phyloP scores from a whole-genome alignment of 2,113 vertebrate genomes.

The Psittacara wagleri region DNA sequence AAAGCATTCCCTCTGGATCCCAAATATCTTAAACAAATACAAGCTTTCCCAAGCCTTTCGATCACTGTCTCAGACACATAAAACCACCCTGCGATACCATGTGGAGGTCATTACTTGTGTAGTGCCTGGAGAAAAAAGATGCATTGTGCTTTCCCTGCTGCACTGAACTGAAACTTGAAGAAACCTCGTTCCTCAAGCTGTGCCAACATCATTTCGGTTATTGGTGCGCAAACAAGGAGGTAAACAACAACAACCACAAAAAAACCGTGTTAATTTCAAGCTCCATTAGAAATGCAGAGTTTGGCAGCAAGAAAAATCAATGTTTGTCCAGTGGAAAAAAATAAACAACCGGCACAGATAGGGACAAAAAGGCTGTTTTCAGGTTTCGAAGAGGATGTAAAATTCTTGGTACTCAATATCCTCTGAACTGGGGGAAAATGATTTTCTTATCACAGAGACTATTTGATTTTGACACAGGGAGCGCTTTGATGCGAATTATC shows the following conservation, averaged over 20 bases:
- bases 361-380: conserved; percentile 1
- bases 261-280: conserved; percentile 70
- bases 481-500: conserved; percentile 32
- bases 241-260: conserved; percentile 49
- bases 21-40: conserved; percentile 6
- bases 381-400: conserved; percentile 20
- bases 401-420: conserved; percentile 18
- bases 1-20: not conserved
- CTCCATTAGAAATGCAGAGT: conserved; percentile 70
- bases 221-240: conserved; percentile 43
- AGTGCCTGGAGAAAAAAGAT: not conserved
- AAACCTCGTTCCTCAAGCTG: conserved; percentile 34
- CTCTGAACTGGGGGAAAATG: not conserved
- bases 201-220: conserved; percentile 37
- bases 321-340: conserved; percentile 63
- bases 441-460: conserved; percentile 36
- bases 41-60: not conserved
- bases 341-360: not conserved
- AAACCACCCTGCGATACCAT: not conserved
- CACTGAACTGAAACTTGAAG: conserved; percentile 19
- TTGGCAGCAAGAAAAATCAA: conserved; percentile 69
- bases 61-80: not conserved
- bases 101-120: not conserved
- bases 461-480: conserved; percentile 30
- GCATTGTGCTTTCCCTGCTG: not conserved